Conservation (phyloP, 2,113 vertebrate species). For the Epinephelus fuscoguttatus region DNA sequence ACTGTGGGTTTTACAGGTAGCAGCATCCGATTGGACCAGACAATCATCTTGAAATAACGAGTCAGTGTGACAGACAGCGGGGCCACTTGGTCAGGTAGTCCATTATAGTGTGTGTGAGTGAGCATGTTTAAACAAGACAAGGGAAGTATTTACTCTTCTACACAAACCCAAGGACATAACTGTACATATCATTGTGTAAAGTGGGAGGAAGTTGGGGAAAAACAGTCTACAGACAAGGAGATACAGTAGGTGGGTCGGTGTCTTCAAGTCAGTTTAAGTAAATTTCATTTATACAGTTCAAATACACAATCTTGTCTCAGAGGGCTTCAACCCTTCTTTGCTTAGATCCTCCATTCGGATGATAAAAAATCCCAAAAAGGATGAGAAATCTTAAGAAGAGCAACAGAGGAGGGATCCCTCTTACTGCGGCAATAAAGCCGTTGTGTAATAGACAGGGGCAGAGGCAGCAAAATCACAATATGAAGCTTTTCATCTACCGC, state of each 20-base stretch:
- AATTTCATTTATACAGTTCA: not conserved
- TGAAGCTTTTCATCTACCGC: not conserved
- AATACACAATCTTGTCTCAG: not conserved
- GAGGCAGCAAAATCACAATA: not conserved
- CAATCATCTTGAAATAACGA: constrained; percentile 28
- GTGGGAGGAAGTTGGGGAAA: not conserved
- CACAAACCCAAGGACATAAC: not conserved
- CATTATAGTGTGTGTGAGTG: constrained; percentile 16
- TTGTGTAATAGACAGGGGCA: not conserved
- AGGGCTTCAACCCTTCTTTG: not conserved
- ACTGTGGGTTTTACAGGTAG: constrained; percentile 25
- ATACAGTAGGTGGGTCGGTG: not conserved
- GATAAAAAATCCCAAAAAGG: too few relatives aligned
- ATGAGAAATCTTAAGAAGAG: too few relatives aligned
- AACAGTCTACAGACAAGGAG: not conserved
- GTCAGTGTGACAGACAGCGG: constrained; percentile 7
- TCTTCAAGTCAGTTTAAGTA: not conserved
- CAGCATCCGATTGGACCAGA: not conserved
- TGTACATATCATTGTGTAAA: too few relatives aligned
- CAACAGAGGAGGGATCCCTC: not conserved
- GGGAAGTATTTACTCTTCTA: not conserved
- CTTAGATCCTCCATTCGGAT: not conserved
- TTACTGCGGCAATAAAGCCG: not conserved
- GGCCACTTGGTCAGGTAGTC: constrained; percentile 4
- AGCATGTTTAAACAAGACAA: constrained; percentile 3